Evolutionary conservation across 2,797 vertebrate genomes (phyloP), one percentile per base, ranked within the genome.

Genomic region (Mormyrus hasselquistii): DNA sequence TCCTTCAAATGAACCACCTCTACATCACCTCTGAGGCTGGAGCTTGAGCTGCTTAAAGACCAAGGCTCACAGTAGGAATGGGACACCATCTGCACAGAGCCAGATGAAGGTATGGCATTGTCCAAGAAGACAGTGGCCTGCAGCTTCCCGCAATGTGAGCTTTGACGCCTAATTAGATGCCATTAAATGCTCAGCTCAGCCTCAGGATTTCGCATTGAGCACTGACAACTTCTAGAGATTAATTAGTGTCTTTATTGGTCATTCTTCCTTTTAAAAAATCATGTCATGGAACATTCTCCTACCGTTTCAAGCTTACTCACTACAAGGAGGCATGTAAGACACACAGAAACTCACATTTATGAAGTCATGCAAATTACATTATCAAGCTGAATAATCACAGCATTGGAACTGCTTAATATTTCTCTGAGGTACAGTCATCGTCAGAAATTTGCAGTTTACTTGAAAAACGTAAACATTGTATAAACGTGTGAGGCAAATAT

Each of bases 1-100:
- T 50, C 92, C 88, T 92, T 94, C 91, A 92, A 91, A 93, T 92
- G 91, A 90, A 89, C 83, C 89, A 91, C 90, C 92, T 93, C 92
- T 89, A 89, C 90, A 89, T 88, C 85, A 90, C 93, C 91, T 93
- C 90, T 55, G 90, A 90, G 90, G 90, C 89, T 87, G 12, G 47
- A 1, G 52, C 41, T 25, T 73, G 83, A 88, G 90, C 65, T n/a
- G 50, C 90, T 86, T 29, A 2, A 88, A 88, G 92, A 89, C 89
- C 87, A 90, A 89, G 90, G 85, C 86, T 92, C 88, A 84, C 89
- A 93, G 92, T 79, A 91, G 93, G 92, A 92, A 19, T 79, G 89
- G 57, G 92, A 89, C 86, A 91, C 92, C 91, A 93, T 93, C 92
- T 93, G 92, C 88, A 88, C 91, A 82, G 88, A 92, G 91, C 90